phyloP scores from a whole-genome alignment of 2,113 vertebrate genomes.

The Capra hircus region DNA sequence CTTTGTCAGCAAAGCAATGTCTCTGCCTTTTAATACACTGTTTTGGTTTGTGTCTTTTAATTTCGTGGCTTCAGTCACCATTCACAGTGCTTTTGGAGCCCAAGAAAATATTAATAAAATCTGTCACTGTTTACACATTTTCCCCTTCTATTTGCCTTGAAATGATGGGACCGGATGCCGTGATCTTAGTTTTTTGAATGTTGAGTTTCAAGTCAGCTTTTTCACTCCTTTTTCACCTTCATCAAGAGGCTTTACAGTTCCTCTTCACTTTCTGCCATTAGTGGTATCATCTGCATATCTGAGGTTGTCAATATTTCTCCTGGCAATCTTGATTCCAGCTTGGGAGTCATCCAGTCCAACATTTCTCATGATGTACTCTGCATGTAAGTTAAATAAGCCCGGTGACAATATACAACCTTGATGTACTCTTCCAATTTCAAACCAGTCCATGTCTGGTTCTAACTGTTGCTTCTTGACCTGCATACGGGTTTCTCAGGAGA shows the following conservation, averaged over 20 bases:
- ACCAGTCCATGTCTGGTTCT: neutral
- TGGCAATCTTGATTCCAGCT: neutral
- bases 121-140: neutral
- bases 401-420: neutral
- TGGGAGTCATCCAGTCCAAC: neutral
- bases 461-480: neutral
- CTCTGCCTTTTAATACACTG: neutral
- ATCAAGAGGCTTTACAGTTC: neutral
- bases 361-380: neutral
- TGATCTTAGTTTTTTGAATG: neutral
- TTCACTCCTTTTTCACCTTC: neutral
- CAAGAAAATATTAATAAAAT: neutral
- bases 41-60: neutral
- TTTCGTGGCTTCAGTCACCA: neutral
- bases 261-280: neutral
- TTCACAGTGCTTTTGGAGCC: neutral
- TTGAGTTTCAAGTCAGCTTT: neutral
- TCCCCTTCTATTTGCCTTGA: neutral
- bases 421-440: neutral
- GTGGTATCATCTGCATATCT: neutral
- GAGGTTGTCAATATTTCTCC: neutral
- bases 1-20: neutral
- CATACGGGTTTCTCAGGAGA: neutral
- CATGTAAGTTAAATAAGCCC: neutral
- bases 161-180: neutral